These are phyloP conservation scores for Adrianichthys oophorus DNA, from an alignment of 2,797 vertebrate genomes.

Conservation along the genomic window DNA sequence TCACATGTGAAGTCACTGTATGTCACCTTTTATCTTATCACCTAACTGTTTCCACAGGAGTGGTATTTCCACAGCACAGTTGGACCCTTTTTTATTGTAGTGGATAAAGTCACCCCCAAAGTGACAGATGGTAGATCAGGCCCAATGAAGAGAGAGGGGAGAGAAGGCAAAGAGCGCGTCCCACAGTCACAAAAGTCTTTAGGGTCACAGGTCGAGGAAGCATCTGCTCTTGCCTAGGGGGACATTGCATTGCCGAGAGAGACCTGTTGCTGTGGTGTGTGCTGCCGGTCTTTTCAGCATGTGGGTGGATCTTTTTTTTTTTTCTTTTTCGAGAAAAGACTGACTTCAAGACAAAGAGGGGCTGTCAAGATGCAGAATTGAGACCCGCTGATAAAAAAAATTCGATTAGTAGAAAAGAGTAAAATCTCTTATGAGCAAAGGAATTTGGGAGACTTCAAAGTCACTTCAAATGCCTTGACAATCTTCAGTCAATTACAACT, in stretches of 20 bases:
- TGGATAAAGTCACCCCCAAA: constrained; percentile 69
- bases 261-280: constrained; percentile 81
- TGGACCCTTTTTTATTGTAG: constrained; percentile 56
- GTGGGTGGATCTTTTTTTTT: constrained; percentile 68
- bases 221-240: constrained; percentile 89
- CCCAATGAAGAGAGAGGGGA: constrained; percentile 65
- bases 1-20: constrained; percentile 21
- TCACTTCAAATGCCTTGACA: constrained; percentile 45
- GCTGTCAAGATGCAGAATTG: constrained; percentile 49
- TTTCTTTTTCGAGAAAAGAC: constrained; percentile 47
- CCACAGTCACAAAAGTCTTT: constrained; percentile 85
- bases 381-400: constrained; percentile 12
- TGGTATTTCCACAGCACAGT: constrained; percentile 65
- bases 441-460: constrained; percentile 60
- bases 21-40: constrained; percentile 1
- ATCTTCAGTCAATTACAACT: constrained; percentile 52
- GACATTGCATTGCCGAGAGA: constrained; percentile 78
- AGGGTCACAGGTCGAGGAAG: constrained; percentile 86
- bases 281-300: constrained; percentile 57
- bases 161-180: constrained; percentile 69
- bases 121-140: constrained; percentile 88
- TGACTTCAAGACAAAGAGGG: constrained; percentile 67
- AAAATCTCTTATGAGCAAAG: constrained; percentile 10
- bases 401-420: constrained; percentile 12
- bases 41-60: constrained; percentile 55